Evolutionary conservation across 2,888 invertebrate species (phyloP).

Genomic region (Drosophila stalkeri): DNA sequence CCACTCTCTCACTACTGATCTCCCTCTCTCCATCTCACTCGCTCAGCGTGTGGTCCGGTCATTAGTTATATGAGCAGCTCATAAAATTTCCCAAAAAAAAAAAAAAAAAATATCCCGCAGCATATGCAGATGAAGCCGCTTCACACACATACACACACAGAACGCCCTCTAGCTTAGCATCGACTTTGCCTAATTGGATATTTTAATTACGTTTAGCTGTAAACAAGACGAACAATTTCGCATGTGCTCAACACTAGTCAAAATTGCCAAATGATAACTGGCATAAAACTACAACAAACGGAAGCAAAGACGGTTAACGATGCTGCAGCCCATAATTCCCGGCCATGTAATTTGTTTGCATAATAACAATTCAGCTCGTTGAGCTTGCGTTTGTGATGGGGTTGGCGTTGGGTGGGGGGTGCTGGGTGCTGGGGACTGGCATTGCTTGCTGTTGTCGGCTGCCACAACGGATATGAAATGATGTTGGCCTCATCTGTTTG

Average conservation of each 20-base stretch:
- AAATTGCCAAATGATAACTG: constrained; percentile 68
- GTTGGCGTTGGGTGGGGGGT: not conserved
- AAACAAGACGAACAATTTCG: constrained; percentile 41
- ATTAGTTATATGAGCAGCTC: constrained; percentile 61
- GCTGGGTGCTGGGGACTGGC: not conserved
- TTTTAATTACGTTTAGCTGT: constrained; percentile 68
- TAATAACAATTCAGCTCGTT: constrained; percentile 69
- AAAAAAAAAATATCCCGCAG: not conserved
- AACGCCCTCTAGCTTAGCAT: not conserved
- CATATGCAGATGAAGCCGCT: constrained; percentile 35
- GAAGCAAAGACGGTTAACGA: constrained; percentile 51
- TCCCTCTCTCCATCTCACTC: no score
- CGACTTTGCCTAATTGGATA: constrained; percentile 67
- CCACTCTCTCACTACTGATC: no score
- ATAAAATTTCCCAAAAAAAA: constrained; percentile 45
- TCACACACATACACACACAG: not conserved
- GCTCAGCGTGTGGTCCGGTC: constrained; percentile 23
- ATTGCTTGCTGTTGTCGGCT: constrained; percentile 13
- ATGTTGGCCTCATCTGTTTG: constrained; percentile 68
- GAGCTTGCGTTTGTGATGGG: not conserved
- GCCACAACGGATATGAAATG: constrained; percentile 48
- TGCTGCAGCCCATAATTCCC: constrained; percentile 38
- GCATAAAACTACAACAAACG: constrained; percentile 24
- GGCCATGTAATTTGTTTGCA: constrained; percentile 75
- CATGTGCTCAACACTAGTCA: constrained; percentile 43